phyloP scores from a whole-genome alignment of 2,797 vertebrate species.

The Nasua narica region DNA sequence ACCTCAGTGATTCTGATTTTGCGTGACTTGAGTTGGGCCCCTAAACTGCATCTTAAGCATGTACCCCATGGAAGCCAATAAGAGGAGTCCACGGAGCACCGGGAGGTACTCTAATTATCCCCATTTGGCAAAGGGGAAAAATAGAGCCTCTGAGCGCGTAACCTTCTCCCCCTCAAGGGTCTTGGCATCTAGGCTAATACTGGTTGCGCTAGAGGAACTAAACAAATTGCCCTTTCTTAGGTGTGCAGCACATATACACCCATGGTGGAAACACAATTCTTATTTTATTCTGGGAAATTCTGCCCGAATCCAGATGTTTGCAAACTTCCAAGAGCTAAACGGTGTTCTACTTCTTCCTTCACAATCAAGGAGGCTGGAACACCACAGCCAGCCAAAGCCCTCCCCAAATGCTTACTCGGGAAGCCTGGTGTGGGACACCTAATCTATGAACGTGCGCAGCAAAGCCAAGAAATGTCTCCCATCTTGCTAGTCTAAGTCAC shows the following conservation, averaged over 20 bases:
- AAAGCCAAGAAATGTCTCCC: slow-evolving; percentile 34
- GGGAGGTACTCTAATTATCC: background rate
- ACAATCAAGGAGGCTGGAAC: background rate
- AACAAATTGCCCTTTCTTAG: background rate
- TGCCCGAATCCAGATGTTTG: background rate
- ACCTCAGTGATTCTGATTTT: background rate
- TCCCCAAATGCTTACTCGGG: background rate
- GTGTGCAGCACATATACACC: background rate
- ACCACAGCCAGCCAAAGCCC: background rate
- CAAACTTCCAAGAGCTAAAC: background rate
- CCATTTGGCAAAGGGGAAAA: background rate
- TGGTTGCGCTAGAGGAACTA: background rate
- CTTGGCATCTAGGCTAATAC: background rate
- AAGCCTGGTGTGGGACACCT: background rate
- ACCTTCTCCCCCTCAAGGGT: background rate
- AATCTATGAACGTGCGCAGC: background rate
- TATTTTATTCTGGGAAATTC: background rate
- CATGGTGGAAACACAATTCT: background rate
- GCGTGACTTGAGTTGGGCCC: background rate
- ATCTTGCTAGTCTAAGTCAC: background rate
- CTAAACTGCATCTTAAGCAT: background rate
- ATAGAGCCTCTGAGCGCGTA: background rate
- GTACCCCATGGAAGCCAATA: too few species aligned
- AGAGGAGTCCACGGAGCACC: background rate
- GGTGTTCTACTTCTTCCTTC: background rate